Percentiles rank a stretch among this genome's conserved stretches.
Conservation (phyloP, 2,888 invertebrate genomes). For the Tetranychus piercei region DNA sequence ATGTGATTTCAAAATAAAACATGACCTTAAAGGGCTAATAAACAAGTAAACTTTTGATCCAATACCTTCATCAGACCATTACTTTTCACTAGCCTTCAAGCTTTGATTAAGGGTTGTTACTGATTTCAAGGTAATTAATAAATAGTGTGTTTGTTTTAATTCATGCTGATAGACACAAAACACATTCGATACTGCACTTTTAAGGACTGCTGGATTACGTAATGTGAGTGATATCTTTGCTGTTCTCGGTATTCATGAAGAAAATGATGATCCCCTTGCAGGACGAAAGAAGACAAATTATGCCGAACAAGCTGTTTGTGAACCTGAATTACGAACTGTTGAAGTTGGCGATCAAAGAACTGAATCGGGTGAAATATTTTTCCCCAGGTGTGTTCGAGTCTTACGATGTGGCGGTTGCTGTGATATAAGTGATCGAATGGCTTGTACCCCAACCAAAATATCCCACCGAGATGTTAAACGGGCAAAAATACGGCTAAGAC, state of each 20-base stretch:
- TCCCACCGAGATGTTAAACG: not conserved
- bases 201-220: not conserved
- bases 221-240: not conserved
- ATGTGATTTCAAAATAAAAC: no score
- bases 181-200: not conserved
- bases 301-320: slow-evolving; percentile 10
- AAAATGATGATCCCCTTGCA: not conserved
- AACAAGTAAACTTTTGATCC: no score
- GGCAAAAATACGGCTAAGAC: slow-evolving; percentile 3
- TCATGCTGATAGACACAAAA: no score
- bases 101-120: no score
- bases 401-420: slow-evolving; percentile 13
- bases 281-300: not conserved
- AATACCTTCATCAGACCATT: no score
- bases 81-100: no score
- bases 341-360: not conserved
- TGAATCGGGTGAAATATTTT: not conserved
- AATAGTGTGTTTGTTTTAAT: no score
- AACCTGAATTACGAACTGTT: slow-evolving; percentile 11
- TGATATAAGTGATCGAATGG: slow-evolving; percentile 5
- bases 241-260: not conserved
- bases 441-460: slow-evolving; percentile 5
- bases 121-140: no score
- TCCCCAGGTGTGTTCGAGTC: slow-evolving; percentile 12
- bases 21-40: no score